Conservation (phyloP, 2,888 invertebrate species). For the Parnassius orleans region DNA sequence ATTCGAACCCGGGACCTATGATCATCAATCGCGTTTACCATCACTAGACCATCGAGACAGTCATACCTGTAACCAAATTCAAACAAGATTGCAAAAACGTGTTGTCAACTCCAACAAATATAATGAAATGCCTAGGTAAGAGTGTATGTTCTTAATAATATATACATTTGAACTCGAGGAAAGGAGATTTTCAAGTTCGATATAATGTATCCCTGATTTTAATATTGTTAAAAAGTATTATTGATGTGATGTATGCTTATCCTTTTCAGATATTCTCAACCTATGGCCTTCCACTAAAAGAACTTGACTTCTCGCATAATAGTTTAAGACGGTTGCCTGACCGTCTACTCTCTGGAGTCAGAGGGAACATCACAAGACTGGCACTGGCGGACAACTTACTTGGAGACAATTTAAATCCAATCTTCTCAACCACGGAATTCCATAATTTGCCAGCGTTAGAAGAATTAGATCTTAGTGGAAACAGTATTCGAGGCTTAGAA, state of each 20-base stretch:
- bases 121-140: too few relatives aligned
- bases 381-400: constrained; percentile 90
- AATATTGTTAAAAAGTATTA: too few relatives aligned
- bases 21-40: too few relatives aligned
- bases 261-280: constrained; percentile 83
- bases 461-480: constrained; percentile 89
- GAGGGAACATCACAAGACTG: constrained; percentile 85
- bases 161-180: too few relatives aligned
- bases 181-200: too few relatives aligned
- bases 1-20: too few relatives aligned
- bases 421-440: constrained; percentile 93
- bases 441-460: constrained; percentile 87
- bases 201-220: too few relatives aligned
- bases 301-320: constrained; percentile 91
- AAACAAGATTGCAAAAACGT: too few relatives aligned
- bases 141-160: too few relatives aligned
- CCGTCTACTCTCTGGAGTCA: constrained; percentile 84
- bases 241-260: not conserved
- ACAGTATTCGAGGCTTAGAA: constrained; percentile 90
- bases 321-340: constrained; percentile 89
- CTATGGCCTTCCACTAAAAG: constrained; percentile 86
- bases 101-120: too few relatives aligned
- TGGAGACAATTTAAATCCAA: constrained; percentile 94
- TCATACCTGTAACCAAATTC: too few relatives aligned
- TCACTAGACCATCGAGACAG: too few relatives aligned